Conservation (phyloP, 2,888 invertebrate species). For the Drosophila macrospina region DNA sequence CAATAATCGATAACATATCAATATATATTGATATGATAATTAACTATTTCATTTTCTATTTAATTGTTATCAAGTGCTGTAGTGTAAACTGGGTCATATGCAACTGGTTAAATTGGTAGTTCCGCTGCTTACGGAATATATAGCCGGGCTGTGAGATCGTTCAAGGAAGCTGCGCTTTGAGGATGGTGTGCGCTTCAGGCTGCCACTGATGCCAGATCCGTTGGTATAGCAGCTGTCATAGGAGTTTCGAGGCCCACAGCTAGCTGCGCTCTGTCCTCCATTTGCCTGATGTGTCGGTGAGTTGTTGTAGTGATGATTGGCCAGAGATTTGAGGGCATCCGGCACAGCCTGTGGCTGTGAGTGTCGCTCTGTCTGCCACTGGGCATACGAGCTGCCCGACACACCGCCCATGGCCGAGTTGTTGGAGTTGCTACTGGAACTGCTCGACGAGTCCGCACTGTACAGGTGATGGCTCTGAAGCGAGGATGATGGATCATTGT, state of each 20-base stretch:
- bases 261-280: constrained; percentile 26
- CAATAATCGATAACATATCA: background rate
- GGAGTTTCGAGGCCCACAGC: constrained; percentile 74
- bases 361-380: constrained; percentile 69
- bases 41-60: no score
- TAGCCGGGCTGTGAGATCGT: constrained; percentile 83
- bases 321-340: constrained; percentile 76
- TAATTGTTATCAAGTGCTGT: constrained; percentile 10
- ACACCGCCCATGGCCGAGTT: constrained; percentile 66
- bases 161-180: constrained; percentile 82
- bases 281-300: constrained; percentile 72
- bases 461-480: constrained; percentile 67
- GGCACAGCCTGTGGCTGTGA: constrained; percentile 85
- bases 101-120: constrained; percentile 12
- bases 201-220: constrained; percentile 69
- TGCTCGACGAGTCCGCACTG: constrained; percentile 83
- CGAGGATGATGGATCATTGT: constrained; percentile 62
- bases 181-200: constrained; percentile 82
- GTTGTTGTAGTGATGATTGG: constrained; percentile 76
- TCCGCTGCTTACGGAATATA: constrained; percentile 80
- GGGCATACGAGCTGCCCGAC: constrained; percentile 67
- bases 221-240: constrained; percentile 72
- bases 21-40: background rate
- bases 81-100: constrained; percentile 7
- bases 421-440: constrained; percentile 82